A percentile compares a stretch with the other conserved stretches of the same genome.
phyloP scores from a whole-genome alignment of 2,888 invertebrate genomes.

The Silvanus unidentatus region DNA sequence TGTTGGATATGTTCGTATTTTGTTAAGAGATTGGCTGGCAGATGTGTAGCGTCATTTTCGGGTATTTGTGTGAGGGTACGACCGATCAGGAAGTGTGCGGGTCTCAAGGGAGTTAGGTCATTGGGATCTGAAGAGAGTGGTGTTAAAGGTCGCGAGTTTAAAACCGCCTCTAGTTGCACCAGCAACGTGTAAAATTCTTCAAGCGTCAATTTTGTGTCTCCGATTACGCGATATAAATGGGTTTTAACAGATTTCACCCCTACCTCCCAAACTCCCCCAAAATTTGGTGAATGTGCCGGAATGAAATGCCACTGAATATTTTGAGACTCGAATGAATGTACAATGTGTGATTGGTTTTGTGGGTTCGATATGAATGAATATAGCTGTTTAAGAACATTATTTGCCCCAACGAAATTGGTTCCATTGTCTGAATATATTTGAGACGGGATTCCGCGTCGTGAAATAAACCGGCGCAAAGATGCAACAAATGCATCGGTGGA shows the following conservation, averaged over 20 bases:
- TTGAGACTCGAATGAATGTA: too few species aligned
- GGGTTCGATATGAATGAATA: constrained; percentile 5
- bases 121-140: constrained; percentile 20
- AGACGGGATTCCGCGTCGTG: constrained; percentile 20
- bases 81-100: constrained; percentile 13
- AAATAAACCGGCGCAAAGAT: too few species aligned
- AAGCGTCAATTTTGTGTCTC: constrained; percentile 18
- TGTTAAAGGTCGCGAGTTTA: constrained; percentile 28
- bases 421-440: constrained; percentile 24
- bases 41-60: too few species aligned
- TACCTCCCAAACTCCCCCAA: constrained; percentile 14
- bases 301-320: too few species aligned
- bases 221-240: constrained; percentile 23
- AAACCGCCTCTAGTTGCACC: constrained; percentile 24
- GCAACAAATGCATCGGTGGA: too few species aligned
- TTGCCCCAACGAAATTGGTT: constrained; percentile 19
- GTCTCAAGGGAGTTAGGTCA: constrained; percentile 12
- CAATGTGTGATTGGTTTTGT: too few species aligned
- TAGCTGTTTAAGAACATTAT: constrained; percentile 9
- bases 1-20: too few species aligned
- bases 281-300: constrained; percentile 26
- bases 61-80: too few species aligned
- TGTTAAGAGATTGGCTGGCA: too few species aligned
- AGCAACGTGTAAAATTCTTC: constrained; percentile 29
- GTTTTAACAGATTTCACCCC: constrained; percentile 25